These are phyloP conservation scores for Neodontobutis hainanensis DNA, from an alignment of 2,113 vertebrate species.

Conservation along the genomic window DNA sequence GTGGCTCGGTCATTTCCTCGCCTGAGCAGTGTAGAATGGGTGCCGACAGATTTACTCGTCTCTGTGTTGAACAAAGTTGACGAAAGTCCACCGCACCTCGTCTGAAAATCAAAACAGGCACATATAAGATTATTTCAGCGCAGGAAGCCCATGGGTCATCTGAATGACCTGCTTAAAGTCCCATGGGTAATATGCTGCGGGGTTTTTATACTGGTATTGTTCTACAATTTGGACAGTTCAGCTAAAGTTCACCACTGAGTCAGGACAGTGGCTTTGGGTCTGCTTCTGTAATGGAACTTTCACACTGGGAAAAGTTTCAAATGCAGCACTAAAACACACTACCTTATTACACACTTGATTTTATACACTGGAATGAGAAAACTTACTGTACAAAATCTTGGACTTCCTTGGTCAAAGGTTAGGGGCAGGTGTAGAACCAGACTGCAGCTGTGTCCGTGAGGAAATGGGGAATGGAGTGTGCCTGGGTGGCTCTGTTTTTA, in stretches of 20 bases:
- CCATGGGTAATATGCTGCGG: conserved; percentile 10
- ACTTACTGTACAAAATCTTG: conserved; percentile 24
- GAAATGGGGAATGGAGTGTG: conserved; percentile 23
- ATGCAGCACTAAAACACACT: too few species aligned
- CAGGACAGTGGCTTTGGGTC: background rate
- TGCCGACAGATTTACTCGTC: conserved; percentile 68
- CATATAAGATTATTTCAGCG: conserved; percentile 34
- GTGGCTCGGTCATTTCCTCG: conserved; percentile 46
- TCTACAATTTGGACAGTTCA: conserved; percentile 51
- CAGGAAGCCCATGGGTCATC: conserved; percentile 57
- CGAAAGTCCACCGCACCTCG: conserved; percentile 42
- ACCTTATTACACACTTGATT: too few species aligned
- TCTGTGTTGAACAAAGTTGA: conserved; percentile 41
- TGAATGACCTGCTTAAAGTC: conserved; percentile 39
- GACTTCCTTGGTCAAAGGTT: conserved; percentile 54
- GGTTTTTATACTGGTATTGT: conserved; percentile 45
- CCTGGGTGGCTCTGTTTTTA: conserved; percentile 15
- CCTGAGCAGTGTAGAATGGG: conserved; percentile 55
- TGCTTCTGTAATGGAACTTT: too few species aligned
- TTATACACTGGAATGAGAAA: too few species aligned
- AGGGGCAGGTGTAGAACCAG: conserved; percentile 61
- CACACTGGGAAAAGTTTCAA: too few species aligned
- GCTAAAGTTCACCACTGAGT: conserved; percentile 37
- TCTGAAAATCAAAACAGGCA: conserved; percentile 9
- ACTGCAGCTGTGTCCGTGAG: conserved; percentile 70